Base-by-base conservation (phyloP, 2,113 vertebrate species). In the Emydocephalus ijimae region DNA sequence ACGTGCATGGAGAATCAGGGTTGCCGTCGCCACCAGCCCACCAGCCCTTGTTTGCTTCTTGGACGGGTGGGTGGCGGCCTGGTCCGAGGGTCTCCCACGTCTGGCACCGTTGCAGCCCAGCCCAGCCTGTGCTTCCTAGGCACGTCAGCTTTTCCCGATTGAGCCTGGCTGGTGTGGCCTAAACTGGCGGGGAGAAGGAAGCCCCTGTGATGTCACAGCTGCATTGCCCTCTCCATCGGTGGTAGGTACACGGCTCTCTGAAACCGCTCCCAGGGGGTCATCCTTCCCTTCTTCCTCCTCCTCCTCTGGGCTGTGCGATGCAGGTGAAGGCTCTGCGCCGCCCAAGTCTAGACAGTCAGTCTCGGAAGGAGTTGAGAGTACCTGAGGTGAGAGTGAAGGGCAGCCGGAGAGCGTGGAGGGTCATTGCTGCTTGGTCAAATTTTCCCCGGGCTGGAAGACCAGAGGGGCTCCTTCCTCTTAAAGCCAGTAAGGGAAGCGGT, bases 1-100 rank as follows among this genome's bases (percentile, higher is more conserved):
- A 97, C 95, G 93, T 95, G 95, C 96, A 96, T 96, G 96, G 88
- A 94, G 95, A 96, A 96, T 94, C 94, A 96, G 97, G 95, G 95
- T 94, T 20, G 3, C 7, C 7, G 3, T 3, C 7, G 15, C 69
- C 61, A 15, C 12, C 12, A n/a, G 12, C 69, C 69, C 69, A 39
- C 34, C 69, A 39, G 34, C 34, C 69, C 48, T 21, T 4, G 34
- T 43, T 81, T 81, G 23, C 45, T 88, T 69, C 87, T 61, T 39
- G 93, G 95, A 91, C 54, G 92, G 95, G 61, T 91, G 95, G 61
- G 86, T 43, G 74, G 15, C 89, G 89, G 43, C 15, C 90, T 12
- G 24, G 85, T 95, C 96, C 96, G 96, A 93, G 8, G 59, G 87
- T 4, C 94, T 91, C 94, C 94, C 90, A 6, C 21, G 20, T 64